phyloP scores from a whole-genome alignment of 2,888 invertebrate genomes.

The Alviniconcha strummeri region DNA sequence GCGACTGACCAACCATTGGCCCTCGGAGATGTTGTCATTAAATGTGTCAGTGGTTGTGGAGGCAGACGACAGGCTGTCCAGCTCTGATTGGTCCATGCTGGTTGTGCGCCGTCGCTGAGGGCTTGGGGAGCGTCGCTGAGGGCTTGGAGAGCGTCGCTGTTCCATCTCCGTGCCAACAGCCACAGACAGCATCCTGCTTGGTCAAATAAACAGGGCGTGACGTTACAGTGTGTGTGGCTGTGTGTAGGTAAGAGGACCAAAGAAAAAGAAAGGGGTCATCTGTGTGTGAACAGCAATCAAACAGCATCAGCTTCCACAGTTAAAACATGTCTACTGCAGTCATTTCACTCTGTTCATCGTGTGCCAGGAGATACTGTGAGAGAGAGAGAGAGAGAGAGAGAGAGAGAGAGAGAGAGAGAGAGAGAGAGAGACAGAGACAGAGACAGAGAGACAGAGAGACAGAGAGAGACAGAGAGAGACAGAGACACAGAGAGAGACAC shows the following conservation, averaged over 20 bases:
- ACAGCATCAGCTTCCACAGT: too few species aligned
- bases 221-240: not conserved
- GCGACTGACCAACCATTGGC: slow-evolving; percentile 69
- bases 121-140: slow-evolving; percentile 12
- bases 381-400: not conserved
- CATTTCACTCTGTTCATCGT: too few species aligned
- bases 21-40: slow-evolving; percentile 67
- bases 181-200: slow-evolving; percentile 51
- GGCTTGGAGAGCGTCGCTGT: slow-evolving; percentile 21
- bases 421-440: not conserved
- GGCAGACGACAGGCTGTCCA: slow-evolving; percentile 29
- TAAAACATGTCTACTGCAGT: too few species aligned
- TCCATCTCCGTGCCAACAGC: slow-evolving; percentile 37
- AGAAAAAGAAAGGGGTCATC: too few species aligned
- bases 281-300: too few species aligned
- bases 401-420: not conserved
- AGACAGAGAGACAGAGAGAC: not conserved
- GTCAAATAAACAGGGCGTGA: not conserved
- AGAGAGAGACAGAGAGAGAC: not conserved
- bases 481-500: not conserved
- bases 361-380: not conserved
- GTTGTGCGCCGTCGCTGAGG: slow-evolving; percentile 2
- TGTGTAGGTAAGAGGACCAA: not conserved
- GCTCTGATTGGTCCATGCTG: slow-evolving; percentile 4
- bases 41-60: slow-evolving; percentile 56